Percentiles rank a stretch among this genome's conserved stretches.
These are phyloP conservation scores for Anniella stebbinsi DNA, from an alignment of 2,797 vertebrate genomes.

Conservation along the genomic window DNA sequence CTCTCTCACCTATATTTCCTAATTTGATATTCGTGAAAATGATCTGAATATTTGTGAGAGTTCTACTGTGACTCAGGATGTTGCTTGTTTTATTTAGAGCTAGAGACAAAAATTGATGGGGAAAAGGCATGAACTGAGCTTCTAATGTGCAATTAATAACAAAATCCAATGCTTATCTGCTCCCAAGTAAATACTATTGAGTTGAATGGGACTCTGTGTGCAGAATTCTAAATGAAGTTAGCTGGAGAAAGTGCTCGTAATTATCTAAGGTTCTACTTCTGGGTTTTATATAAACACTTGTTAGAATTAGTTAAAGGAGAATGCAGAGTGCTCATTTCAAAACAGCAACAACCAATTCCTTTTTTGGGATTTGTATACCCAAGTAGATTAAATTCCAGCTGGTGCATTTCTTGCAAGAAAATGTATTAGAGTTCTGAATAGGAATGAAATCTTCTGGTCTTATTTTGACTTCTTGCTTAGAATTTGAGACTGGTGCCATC, in stretches of 20 bases:
- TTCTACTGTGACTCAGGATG: background rate
- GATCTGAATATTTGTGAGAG: background rate
- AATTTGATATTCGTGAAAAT: background rate
- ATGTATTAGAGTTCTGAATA: background rate
- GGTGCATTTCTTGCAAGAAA: background rate
- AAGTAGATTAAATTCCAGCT: background rate
- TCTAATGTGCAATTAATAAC: background rate
- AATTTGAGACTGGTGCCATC: constrained; percentile 1
- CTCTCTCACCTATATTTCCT: background rate
- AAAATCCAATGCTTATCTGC: background rate
- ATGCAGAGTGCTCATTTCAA: background rate
- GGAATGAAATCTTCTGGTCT: background rate
- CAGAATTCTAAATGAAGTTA: background rate
- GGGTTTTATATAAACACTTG: background rate
- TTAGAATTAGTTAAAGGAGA: background rate
- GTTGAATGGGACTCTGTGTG: background rate
- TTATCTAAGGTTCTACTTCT: background rate
- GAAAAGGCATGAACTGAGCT: background rate
- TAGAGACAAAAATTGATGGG: background rate
- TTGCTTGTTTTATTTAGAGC: background rate
- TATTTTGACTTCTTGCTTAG: background rate
- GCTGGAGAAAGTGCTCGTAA: background rate
- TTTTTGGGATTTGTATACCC: background rate
- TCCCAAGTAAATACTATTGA: background rate
- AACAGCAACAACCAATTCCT: background rate